Evolutionary conservation across 2,888 invertebrate species (phyloP), one percentile per base, ranked within the genome.

Genomic region (Ceratothoa steindachneri): DNA sequence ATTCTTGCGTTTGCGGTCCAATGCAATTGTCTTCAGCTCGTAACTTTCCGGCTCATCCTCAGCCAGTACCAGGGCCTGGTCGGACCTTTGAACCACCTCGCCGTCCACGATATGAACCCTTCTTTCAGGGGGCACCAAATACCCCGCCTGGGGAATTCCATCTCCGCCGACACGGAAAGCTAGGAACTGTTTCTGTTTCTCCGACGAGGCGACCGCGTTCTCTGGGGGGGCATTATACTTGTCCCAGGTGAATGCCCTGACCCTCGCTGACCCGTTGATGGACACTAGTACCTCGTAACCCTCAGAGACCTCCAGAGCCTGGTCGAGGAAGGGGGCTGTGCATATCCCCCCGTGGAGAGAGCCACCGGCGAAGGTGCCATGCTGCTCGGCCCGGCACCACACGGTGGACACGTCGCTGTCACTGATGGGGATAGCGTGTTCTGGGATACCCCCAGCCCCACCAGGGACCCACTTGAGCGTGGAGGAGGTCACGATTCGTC

Each of bases 361-460:
- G 4, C 78, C 78, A 15, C 75, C 73, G 19, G 73, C 52, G 68
- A 60, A 78, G 2, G 73, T 73, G 30, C 73, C 53, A 69, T 78
- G 78, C 28, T 75, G 68, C 69, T 78, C 51, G n/a, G 75, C 75
- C 4, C 78, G 53, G 52, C 78, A 78, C 78, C 78, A 78, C 30
- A 78, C 75, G 2, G 74, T 74, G 0, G 73, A 51, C 1, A 75
- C 75, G 67, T 78, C 78, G 24, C 75, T 73, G 19, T 75, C 73
- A 0, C 51, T 67, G 22, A 78, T 69, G 1, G 31, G 75, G 7
- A 78, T 71, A 0, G 77, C 65, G 67, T 77, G 74, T 1, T 68
- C 66, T 9, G 72, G 72, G n/a, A 71, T 52, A 9, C 27, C 15
- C 2, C 67, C 67, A 0, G 64, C 67, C 5, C 22, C 28, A 19